Evolutionary conservation across 1,140 invertebrate genomes (phyloP).

Genomic region (Apocrypta bakeri): DNA sequence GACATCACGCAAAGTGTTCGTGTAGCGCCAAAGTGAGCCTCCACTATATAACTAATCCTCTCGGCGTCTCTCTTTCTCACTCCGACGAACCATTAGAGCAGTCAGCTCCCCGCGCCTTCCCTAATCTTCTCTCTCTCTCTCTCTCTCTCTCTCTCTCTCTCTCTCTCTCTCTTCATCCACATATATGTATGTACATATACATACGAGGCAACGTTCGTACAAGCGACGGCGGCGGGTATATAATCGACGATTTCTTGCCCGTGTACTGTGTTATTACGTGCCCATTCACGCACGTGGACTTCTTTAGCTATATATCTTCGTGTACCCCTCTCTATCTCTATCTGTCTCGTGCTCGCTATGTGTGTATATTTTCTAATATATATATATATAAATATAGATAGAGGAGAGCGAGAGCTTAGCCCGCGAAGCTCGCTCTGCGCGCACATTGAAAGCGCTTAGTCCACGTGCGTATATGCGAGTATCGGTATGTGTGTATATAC

Average conservation of each 20-base stretch:
- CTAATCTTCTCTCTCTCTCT: constrained; percentile 19
- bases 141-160: neutral
- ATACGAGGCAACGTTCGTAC: constrained; percentile 11
- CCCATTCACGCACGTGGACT: constrained; percentile 48
- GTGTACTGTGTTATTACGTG: constrained; percentile 19
- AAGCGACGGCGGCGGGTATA: neutral
- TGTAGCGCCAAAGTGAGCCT: constrained; percentile 46
- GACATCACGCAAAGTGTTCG: constrained; percentile 47
- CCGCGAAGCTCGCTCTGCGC: neutral
- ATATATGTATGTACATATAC: neutral
- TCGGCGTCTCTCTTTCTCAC: constrained; percentile 34
- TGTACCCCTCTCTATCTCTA: no score
- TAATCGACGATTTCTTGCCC: constrained; percentile 14
- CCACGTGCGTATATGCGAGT: neutral
- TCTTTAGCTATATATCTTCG: neutral
- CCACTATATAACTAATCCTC: constrained; percentile 15
- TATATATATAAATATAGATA: no score
- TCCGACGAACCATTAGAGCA: constrained; percentile 1
- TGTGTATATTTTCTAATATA: neutral
- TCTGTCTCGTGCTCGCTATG: constrained; percentile 20
- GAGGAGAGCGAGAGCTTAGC: no score
- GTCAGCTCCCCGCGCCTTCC: constrained; percentile 22
- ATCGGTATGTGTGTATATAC: neutral
- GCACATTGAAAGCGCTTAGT: constrained; percentile 1
- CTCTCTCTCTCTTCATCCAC: neutral